Base-by-base conservation (phyloP, 2,888 invertebrate genomes). In the Biston betularia region DNA sequence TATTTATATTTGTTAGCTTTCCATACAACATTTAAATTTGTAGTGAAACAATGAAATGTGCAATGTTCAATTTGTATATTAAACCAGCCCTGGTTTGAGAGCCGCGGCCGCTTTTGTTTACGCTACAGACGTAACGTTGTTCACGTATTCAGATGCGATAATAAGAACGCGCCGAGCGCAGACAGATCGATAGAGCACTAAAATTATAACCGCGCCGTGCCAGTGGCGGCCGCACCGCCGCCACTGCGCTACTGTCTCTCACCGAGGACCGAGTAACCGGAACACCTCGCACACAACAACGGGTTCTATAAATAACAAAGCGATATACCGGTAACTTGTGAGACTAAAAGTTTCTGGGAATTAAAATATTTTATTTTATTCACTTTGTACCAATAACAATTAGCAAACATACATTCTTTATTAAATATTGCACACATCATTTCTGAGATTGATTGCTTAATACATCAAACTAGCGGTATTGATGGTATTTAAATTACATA, bases 151-250 rank as follows among this genome's bases (percentile, higher is more conserved):
- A 63, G 57, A 60, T 46, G 66, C 63, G 70, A 48, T 73, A 70
- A 71, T 71, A 70, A 73, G 71, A 73, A 69, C 65, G 63, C 67
- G 62, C 63, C 15, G 62, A 58, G 58, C 63, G 64, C 74, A 71
- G 75, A 71, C 74, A 49, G 75, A 69, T 75, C 75, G 70, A 75
- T 75, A 71, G 55, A 42, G 70, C 57, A 70, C 75, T 75, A 75
- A 74, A 75, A 74, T 74, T 74, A 75, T 74, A 74, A 69, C 69
- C 49, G 56, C 15, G 55, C 50, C 56, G 42, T 33, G 52, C 56
- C 53, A 55, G 33, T 50, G 45, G 33, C 54, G 35, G 42, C 55
- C 7, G 48, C 48, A 33, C n/a, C 14, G 46, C 9, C 49, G 44
- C 49, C 62, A 44, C 55, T 55, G 42, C 45, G 44, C 44, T 12